Evolutionary conservation across 2,797 vertebrate genomes (phyloP), one percentile per base, ranked within the genome.

Genomic region (Gallinago nigripennis): DNA sequence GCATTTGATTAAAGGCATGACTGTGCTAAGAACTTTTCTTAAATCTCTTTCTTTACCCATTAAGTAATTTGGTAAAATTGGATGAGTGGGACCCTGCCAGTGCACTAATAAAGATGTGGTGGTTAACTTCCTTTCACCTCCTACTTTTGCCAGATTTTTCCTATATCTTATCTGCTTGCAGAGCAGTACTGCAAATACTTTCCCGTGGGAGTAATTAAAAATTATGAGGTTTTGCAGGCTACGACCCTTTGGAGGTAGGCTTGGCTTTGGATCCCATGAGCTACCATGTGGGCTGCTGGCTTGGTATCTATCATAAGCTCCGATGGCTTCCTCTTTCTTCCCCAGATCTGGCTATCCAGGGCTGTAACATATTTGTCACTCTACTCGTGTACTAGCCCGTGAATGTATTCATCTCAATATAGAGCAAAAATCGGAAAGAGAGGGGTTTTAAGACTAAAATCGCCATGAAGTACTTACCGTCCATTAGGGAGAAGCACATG

Each of bases 391-490:
- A 50, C 66, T 75, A 54, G 50, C 24, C 60, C 3, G 0, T 65
- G 23, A 84, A 77, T 83, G 68, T 61, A 72, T 73, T 73, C 57
- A 41, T 53, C 1, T 2, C 16, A n/a, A 54, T 43, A 39, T 3
- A 2, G 43, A 94, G 21, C 30, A 79, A 75, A 93, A 96, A 65
- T 57, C 2, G 3, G 45, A 61, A 46, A 58, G 84, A 56, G 51
- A 85, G 9, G 4, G 6, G 16, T 66, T 94, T 94, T 88, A 39
- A 54, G 97, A 88, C 91, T 58, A 79, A 96, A 92, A 95, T 96
- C 92, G 63, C 94, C 94, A 82, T 87, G 82, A 96, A 96, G 85
- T 88, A 76, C 88, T 89, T 93, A 37, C 56, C 71, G 30, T 94
- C 53, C 96, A 94, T 96, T 94, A 94, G 77, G 91, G 72, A 86